These are phyloP conservation scores for Paralvinella palmiformis DNA, from an alignment of 1,140 invertebrate species.

Conservation along the genomic window DNA sequence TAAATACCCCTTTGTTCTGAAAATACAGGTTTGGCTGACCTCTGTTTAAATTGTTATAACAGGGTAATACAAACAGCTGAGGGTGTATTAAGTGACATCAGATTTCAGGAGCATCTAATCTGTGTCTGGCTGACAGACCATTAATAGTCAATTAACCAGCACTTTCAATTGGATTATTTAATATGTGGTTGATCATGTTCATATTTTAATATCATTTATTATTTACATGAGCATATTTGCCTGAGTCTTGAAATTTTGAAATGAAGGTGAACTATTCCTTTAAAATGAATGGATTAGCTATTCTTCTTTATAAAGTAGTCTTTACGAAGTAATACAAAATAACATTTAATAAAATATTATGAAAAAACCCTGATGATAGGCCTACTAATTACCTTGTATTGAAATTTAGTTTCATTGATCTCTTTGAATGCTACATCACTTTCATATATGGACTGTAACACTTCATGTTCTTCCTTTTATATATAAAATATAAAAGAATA, in stretches of 20 bases:
- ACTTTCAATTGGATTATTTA: no score
- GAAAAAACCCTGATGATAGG: background rate
- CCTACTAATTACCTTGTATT: constrained; percentile 73
- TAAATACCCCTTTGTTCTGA: background rate
- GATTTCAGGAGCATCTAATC: no score
- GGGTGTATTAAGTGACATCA: no score
- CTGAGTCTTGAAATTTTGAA: no score
- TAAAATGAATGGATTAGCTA: background rate
- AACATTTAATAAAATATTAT: background rate
- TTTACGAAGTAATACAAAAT: background rate
- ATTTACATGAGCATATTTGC: no score
- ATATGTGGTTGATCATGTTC: no score
- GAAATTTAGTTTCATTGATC: constrained; percentile 68
- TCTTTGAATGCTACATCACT: constrained; percentile 82
- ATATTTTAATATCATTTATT: no score
- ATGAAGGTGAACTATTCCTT: no score
- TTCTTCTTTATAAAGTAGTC: background rate
- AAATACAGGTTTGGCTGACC: background rate
- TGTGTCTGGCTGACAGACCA: background rate
- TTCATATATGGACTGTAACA: constrained; percentile 86
- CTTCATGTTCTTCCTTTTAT: constrained; percentile 88
- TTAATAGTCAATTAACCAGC: no score
- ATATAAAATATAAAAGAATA: no score
- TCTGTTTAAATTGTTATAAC: no score
- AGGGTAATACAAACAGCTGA: no score